A percentile compares a stretch with the other conserved stretches of the same genome.
phyloP scores from a whole-genome alignment of 2,888 invertebrate genomes.

The Ectemnius lituratus region DNA sequence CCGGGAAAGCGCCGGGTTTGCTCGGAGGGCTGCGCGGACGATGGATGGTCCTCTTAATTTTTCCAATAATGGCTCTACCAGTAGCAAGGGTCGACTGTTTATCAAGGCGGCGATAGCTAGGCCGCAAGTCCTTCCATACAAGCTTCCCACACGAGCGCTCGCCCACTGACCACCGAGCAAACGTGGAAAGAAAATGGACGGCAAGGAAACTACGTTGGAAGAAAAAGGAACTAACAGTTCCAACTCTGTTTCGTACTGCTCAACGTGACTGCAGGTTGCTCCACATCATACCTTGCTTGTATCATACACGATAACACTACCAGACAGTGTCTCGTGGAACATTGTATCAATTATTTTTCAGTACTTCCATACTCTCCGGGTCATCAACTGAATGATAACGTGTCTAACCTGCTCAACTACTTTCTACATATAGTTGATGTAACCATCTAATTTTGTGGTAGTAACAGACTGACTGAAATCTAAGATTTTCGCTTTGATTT shows the following conservation, averaged over 20 bases:
- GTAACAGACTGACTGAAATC: too few relatives aligned
- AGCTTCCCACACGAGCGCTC: slow-evolving; percentile 49
- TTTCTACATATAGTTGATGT: too few relatives aligned
- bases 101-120: slow-evolving; percentile 61
- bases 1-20: slow-evolving; percentile 38
- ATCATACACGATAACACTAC: too few relatives aligned
- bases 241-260: slow-evolving; percentile 18
- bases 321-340: too few relatives aligned
- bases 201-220: slow-evolving; percentile 10
- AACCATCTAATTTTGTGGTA: too few relatives aligned
- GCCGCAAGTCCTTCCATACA: slow-evolving; percentile 51
- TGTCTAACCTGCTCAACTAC: too few relatives aligned
- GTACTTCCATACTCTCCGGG: too few relatives aligned
- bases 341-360: too few relatives aligned
- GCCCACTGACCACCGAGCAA: slow-evolving; percentile 24
- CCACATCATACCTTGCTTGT: too few relatives aligned
- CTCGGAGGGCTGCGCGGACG: slow-evolving; percentile 44
- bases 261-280: neutral
- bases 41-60: slow-evolving; percentile 72
- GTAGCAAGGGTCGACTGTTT: slow-evolving; percentile 67
- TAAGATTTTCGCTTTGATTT: too few relatives aligned
- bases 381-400: too few relatives aligned
- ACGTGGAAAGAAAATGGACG: slow-evolving; percentile 5
- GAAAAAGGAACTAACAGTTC: slow-evolving; percentile 38
- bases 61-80: slow-evolving; percentile 69